Evolutionary conservation across 2,888 invertebrate species (phyloP), one percentile per base, ranked within the genome.

Genomic region (Nomada ruficornis): DNA sequence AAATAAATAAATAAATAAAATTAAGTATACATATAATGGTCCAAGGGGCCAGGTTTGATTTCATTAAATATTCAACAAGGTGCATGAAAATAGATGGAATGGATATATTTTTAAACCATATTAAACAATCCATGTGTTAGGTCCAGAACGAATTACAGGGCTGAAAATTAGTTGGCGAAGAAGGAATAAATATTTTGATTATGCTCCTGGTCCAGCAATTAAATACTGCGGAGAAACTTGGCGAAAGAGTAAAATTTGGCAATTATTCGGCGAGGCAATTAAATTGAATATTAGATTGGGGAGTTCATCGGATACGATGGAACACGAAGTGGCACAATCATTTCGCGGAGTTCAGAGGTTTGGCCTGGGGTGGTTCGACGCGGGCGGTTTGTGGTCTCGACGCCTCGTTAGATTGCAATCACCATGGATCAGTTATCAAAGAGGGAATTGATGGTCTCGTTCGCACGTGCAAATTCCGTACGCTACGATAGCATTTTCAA

Each of bases 271-370:
- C 36, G 10, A 23, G 36, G 7, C 29, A 1, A 10, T 11, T 23
- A 42, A 18, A 69, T 69, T 26, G 55, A 18, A 2, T 36, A 18
- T 54, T 55, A 55, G 47, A 52, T 42, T 4, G 60, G 20, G 23
- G 20, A 29, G 29, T 47, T 52, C 10, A 18, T 11, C 20, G 10
- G 13, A 29, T 44, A 2, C 13, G 50, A 52, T 62, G 50, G 36
- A 73, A 81, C 50, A 52, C 67, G 47, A 83, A 87, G 86, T 87
- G 76, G 88, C 89, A 91, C 90, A 90, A 91, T 92, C 91, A 91
- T 91, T 88, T 89, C 89, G 78, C 84, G 82, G 88, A 92, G 91
- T 91, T 93, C 91, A 91, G 86, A 91, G 91, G 83, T 62, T 69
- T 84, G 85, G 90, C 85, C 89, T 86, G 88, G 91, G 90, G 88